phyloP scores from a whole-genome alignment of 2,888 invertebrate species.

The Stenodema calcarata region DNA sequence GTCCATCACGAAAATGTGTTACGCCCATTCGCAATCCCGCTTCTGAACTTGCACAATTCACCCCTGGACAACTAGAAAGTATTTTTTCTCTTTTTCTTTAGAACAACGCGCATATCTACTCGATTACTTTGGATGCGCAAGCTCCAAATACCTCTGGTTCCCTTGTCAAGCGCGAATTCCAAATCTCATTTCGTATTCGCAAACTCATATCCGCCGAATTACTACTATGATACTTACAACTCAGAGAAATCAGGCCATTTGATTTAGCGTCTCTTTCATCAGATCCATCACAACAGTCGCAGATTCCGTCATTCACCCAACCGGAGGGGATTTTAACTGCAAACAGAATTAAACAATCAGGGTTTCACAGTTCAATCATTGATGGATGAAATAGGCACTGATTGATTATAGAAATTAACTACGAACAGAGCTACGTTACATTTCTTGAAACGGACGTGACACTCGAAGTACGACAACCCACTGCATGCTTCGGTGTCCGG shows the following conservation, averaged over 20 bases:
- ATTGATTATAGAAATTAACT: background rate
- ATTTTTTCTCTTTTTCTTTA: no score
- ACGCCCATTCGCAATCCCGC: no score
- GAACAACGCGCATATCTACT: no score
- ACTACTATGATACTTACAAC: slow-evolving; percentile 36
- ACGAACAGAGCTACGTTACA: background rate
- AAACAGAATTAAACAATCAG: no score
- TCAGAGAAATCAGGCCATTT: slow-evolving; percentile 20
- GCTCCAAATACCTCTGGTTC: no score
- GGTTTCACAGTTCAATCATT: no score
- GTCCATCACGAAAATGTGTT: no score
- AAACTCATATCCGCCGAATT: background rate
- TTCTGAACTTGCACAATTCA: no score
- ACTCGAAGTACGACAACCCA: slow-evolving; percentile 63
- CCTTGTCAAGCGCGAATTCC: no score
- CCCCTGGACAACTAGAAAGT: no score
- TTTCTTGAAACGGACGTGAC: slow-evolving; percentile 12
- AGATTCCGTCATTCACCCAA: slow-evolving; percentile 90
- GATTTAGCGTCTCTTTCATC: slow-evolving; percentile 69
- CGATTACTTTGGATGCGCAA: no score
- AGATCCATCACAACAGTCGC: slow-evolving; percentile 89
- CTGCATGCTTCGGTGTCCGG: slow-evolving; percentile 87
- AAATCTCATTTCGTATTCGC: background rate
- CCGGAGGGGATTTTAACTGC: slow-evolving; percentile 71
- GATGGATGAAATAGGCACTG: background rate